These are phyloP conservation scores for Blastomussa wellsi DNA, from an alignment of 92 coral and sea anemone genomes.

Conservation along the genomic window DNA sequence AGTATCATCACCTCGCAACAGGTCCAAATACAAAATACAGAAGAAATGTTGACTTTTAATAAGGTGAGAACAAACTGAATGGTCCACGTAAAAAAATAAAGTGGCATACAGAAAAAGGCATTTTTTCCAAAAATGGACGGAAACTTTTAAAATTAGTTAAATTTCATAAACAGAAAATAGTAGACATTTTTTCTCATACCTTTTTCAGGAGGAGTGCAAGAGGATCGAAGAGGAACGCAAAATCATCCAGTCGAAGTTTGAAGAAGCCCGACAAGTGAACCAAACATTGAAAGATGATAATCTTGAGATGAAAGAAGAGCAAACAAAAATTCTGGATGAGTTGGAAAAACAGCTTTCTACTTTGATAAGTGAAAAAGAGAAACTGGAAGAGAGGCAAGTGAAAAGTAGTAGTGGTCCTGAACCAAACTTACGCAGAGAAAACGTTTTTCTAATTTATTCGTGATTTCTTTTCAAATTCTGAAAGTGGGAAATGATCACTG, in stretches of 20 bases:
- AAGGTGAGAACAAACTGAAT: conserved; percentile 61
- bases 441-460: too few relatives aligned
- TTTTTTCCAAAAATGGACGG: background rate
- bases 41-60: conserved; percentile 74
- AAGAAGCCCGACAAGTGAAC: conserved; percentile 53
- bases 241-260: conserved; percentile 45
- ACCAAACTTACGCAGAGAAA: background rate
- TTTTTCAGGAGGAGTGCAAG: conserved; percentile 74
- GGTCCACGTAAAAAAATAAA: background rate
- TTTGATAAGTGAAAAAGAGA: conserved; percentile 62
- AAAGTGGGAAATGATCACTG: too few relatives aligned
- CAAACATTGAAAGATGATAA: conserved; percentile 51
- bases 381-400: conserved; percentile 62
- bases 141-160: background rate
- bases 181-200: background rate
- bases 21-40: conserved; percentile 74
- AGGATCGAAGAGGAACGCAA: conserved; percentile 55
- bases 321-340: conserved; percentile 44
- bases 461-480: too few relatives aligned
- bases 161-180: background rate
- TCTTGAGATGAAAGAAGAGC: conserved; percentile 59
- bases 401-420: background rate
- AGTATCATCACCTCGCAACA: conserved; percentile 87
- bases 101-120: background rate
- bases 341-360: conserved; percentile 63